Evolutionary conservation across 1,140 invertebrate species (phyloP).

Genomic region (Caenorhabditis briggsae): DNA sequence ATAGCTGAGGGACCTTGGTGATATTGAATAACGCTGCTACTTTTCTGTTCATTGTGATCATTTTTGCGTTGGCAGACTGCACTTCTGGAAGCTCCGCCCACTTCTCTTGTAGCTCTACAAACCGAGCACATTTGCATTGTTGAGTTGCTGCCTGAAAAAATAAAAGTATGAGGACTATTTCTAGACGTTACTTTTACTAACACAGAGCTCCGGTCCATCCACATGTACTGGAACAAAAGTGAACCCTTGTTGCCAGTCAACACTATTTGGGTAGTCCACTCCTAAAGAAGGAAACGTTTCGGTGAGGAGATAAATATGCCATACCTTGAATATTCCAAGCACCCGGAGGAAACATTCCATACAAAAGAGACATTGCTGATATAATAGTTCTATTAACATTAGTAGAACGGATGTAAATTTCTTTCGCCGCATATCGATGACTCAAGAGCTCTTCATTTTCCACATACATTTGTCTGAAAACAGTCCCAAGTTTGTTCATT

Average conservation of each 20-base stretch:
- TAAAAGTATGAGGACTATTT: neutral
- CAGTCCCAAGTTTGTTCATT: conserved; percentile 13
- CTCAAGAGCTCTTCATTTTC: conserved; percentile 12
- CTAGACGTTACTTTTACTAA: neutral
- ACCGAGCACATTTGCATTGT: neutral
- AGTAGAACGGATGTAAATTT: conserved; percentile 27
- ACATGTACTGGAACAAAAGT: conserved; percentile 28
- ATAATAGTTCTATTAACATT: conserved; percentile 11
- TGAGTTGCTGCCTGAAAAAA: neutral
- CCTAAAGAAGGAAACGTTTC: neutral
- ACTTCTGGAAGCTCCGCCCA: conserved; percentile 26
- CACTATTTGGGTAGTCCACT: conserved; percentile 27
- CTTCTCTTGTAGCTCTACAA: neutral
- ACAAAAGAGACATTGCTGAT: conserved; percentile 13
- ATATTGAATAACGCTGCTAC: neutral
- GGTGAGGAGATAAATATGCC: too few species aligned
- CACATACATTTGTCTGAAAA: neutral
- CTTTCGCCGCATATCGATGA: conserved; percentile 17
- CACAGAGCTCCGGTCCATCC: neutral
- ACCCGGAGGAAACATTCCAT: conserved; percentile 21
- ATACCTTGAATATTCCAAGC: conserved; percentile 50
- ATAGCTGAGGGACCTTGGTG: neutral
- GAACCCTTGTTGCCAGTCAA: conserved; percentile 28
- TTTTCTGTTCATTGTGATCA: neutral
- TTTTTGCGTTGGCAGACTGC: neutral